These are phyloP conservation scores for Pyrgus malvae DNA, from an alignment of 2,888 invertebrate genomes.

Conservation along the genomic window DNA sequence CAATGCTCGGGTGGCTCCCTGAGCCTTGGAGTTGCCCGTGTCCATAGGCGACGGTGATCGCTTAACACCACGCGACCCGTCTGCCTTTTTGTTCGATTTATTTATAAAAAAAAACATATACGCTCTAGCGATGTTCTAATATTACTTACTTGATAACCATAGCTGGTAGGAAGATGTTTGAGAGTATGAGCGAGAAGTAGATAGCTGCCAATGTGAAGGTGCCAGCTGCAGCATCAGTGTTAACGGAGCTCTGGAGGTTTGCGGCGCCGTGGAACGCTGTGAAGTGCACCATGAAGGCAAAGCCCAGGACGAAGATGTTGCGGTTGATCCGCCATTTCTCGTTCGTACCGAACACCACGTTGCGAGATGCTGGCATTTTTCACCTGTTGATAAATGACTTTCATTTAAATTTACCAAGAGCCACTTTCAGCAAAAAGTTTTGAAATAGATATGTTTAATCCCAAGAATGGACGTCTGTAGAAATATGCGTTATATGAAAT, in stretches of 20 bases:
- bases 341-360: slow-evolving; percentile 72
- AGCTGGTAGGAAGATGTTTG: slow-evolving; percentile 94
- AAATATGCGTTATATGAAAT: too few relatives aligned
- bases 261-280: slow-evolving; percentile 95
- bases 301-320: slow-evolving; percentile 91
- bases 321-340: slow-evolving; percentile 90
- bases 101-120: too few relatives aligned
- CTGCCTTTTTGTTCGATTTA: too few relatives aligned
- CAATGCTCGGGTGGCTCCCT: too few relatives aligned
- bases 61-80: too few relatives aligned
- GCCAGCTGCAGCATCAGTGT: slow-evolving; percentile 91
- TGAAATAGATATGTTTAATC: too few relatives aligned
- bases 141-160: slow-evolving; percentile 87
- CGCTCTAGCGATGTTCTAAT: background rate
- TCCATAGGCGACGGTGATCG: too few relatives aligned
- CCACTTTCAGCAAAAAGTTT: too few relatives aligned
- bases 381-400: slow-evolving; percentile 3
- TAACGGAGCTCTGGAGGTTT: slow-evolving; percentile 92
- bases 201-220: slow-evolving; percentile 92
- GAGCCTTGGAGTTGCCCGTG: too few relatives aligned
- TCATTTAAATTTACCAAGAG: background rate
- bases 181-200: slow-evolving; percentile 93
- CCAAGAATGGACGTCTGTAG: too few relatives aligned
- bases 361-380: slow-evolving; percentile 37
- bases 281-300: slow-evolving; percentile 95